Conservation (phyloP, 2,797 vertebrate species). For the Tenualosa ilisha region DNA sequence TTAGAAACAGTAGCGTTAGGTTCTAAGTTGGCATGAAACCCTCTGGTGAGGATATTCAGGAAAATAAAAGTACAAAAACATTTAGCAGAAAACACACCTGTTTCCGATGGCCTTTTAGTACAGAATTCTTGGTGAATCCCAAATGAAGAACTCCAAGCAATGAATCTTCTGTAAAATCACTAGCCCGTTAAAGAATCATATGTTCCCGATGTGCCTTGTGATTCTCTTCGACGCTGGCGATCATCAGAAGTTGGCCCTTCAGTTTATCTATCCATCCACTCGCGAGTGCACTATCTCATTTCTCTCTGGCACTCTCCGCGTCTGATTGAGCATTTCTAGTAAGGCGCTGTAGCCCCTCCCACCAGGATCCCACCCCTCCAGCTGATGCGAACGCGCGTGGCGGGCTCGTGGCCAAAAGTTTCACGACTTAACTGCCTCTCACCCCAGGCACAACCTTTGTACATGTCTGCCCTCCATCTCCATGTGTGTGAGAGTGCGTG, state of each 20-base stretch:
- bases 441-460: conserved; percentile 40
- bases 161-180: neutral
- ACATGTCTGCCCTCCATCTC: neutral
- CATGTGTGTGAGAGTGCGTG: conserved; percentile 36
- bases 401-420: conserved; percentile 76
- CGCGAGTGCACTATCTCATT: conserved; percentile 57
- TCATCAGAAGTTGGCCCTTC: conserved; percentile 22
- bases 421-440: conserved; percentile 46
- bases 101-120: neutral
- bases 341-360: conserved; percentile 68
- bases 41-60: neutral
- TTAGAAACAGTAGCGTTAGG: neutral
- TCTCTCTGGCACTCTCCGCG: conserved; percentile 47
- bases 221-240: conserved; percentile 35
- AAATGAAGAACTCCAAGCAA: neutral
- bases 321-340: conserved; percentile 61
- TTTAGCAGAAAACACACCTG: neutral
- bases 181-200: conserved; percentile 42
- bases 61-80: neutral
- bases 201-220: conserved; percentile 38
- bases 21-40: neutral
- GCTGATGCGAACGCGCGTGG: conserved; percentile 72
- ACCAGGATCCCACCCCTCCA: conserved; percentile 44
- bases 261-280: conserved; percentile 62
- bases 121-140: neutral